Percentiles rank a stretch among this genome's conserved stretches.
Evolutionary conservation across 2,113 vertebrate genomes (phyloP).

Genomic region (Pterocles burchelli): DNA sequence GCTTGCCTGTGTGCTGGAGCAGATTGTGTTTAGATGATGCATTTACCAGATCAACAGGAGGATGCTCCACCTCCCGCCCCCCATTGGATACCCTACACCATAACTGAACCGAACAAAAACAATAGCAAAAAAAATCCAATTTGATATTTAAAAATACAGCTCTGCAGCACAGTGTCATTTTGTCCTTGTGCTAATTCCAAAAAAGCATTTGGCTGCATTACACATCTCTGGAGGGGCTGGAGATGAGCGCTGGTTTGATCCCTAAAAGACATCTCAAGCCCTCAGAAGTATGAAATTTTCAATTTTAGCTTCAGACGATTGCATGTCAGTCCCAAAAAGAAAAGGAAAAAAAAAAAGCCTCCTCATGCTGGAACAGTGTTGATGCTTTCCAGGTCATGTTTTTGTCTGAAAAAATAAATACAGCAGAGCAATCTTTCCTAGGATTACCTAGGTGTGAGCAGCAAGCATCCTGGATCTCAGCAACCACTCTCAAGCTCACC

Average conservation of each 20-base stretch:
- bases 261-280: not conserved
- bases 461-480: accelerated
- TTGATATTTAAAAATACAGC: not conserved
- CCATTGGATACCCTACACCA: not conserved
- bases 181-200: not conserved
- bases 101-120: not conserved
- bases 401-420: not conserved
- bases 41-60: conserved; percentile 51
- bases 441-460: not conserved
- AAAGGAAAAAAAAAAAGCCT: not conserved
- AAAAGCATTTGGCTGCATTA: not conserved
- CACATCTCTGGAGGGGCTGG: not conserved
- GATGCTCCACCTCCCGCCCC: not conserved
- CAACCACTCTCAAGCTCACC: not conserved
- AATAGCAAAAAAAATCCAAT: not conserved
- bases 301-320: conserved; percentile 45
- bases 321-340: not conserved
- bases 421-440: not conserved
- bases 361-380: not conserved
- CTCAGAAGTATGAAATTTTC: conserved; percentile 50
- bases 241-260: not conserved
- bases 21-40: conserved; percentile 49
- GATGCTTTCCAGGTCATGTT: not conserved
- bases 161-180: not conserved
- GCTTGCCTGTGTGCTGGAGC: conserved; percentile 18